Percentiles rank a stretch among this genome's conserved stretches.
phyloP scores from a whole-genome alignment of 2,113 vertebrate genomes.

The Haemorhous mexicanus region DNA sequence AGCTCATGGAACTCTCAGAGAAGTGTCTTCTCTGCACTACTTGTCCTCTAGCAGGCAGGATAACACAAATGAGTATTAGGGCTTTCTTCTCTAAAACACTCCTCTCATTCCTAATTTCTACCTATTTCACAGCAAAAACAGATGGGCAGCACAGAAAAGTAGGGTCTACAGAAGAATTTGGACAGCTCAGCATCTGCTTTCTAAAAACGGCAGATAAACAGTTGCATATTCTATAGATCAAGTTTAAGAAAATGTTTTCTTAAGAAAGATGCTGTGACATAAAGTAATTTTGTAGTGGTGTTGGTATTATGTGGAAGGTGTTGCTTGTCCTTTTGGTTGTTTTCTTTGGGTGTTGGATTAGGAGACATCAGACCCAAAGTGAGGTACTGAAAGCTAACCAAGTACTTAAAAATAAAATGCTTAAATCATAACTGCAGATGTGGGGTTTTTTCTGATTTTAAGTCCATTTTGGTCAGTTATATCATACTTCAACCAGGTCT shows the following conservation, averaged over 20 bases:
- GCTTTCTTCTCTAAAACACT: background rate
- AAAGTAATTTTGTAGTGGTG: background rate
- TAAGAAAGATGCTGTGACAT: background rate
- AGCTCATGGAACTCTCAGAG: background rate
- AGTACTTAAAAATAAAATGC: background rate
- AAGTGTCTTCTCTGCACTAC: background rate
- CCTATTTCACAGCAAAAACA: background rate
- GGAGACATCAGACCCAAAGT: background rate
- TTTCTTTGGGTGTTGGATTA: background rate
- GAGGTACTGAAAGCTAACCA: too few species aligned
- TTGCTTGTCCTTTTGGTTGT: background rate
- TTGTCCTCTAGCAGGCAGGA: background rate
- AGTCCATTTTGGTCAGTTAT: background rate
- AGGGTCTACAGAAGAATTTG: background rate
- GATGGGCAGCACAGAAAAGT: too few species aligned
- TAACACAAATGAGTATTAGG: background rate
- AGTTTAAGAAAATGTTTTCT: background rate
- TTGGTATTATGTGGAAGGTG: background rate
- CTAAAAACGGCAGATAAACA: background rate
- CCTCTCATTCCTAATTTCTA: rapidly evolving
- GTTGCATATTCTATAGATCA: background rate
- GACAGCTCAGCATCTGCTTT: background rate
- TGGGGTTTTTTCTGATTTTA: background rate
- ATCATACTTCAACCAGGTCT: background rate
- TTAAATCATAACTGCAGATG: background rate